These are phyloP conservation scores for Cheirogaleus major DNA, from an alignment of 2,797 vertebrate species.

Conservation along the genomic window DNA sequence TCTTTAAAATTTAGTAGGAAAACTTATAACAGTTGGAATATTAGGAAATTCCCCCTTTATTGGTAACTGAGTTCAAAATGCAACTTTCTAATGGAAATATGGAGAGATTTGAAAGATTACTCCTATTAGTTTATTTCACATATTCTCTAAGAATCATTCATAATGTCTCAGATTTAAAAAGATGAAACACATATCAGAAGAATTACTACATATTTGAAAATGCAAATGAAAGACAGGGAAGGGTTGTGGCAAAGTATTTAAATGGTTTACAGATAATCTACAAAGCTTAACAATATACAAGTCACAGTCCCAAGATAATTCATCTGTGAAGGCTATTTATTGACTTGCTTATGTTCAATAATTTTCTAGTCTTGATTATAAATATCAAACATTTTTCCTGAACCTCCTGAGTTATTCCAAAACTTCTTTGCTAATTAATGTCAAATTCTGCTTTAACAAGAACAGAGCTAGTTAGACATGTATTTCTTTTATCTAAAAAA, in stretches of 20 bases:
- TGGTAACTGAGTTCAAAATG: neutral
- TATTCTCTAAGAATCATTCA: neutral
- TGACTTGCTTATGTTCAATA: neutral
- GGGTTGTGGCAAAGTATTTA: neutral
- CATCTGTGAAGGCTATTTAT: neutral
- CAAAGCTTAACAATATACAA: neutral
- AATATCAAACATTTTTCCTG: neutral
- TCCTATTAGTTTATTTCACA: neutral
- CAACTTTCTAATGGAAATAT: conserved; percentile 8
- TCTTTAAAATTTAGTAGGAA: neutral
- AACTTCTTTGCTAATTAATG: neutral
- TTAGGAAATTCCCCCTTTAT: neutral
- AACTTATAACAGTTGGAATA: neutral
- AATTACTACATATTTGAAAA: conserved; percentile 9
- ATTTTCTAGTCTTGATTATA: neutral
- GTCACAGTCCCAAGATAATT: neutral
- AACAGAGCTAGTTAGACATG: neutral
- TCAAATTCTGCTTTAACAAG: conserved; percentile 34
- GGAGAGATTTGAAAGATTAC: neutral
- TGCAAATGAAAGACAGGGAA: neutral
- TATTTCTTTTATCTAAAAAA: conserved; percentile 26
- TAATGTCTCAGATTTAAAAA: neutral
- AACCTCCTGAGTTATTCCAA: neutral
- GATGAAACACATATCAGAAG: neutral
- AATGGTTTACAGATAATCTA: neutral